Percentiles rank a stretch among this genome's conserved stretches.
These are phyloP conservation scores for Aphelocoma californica DNA, from an alignment of 2,797 vertebrate species.

Conservation along the genomic window DNA sequence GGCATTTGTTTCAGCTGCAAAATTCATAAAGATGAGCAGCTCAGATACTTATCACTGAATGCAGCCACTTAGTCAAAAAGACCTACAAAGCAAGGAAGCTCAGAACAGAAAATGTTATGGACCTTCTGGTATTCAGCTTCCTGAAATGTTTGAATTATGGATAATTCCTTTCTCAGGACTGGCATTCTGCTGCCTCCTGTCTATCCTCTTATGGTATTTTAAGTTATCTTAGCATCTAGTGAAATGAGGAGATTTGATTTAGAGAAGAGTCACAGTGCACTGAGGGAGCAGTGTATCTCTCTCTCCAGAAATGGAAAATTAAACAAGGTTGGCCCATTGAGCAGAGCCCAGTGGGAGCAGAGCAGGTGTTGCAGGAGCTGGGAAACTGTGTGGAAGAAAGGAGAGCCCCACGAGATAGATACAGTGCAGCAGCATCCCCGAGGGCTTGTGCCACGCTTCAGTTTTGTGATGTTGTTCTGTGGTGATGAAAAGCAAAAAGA, in stretches of 20 bases:
- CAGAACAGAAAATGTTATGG: not conserved
- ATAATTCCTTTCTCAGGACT: not conserved
- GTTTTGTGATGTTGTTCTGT: not conserved
- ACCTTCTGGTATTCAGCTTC: not conserved
- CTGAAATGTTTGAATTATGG: not conserved
- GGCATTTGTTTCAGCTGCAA: conserved; percentile 28
- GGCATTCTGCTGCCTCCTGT: not conserved
- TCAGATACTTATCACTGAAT: not conserved
- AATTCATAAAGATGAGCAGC: not conserved
- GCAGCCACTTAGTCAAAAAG: not conserved
- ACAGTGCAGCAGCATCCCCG: fast-evolving
- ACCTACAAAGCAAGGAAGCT: not conserved
- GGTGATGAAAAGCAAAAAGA: not conserved
- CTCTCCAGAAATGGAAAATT: not conserved
- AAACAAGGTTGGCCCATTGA: not conserved
- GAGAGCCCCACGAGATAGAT: not conserved
- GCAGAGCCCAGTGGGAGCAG: not conserved
- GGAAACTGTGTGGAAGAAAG: not conserved
- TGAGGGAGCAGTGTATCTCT: not conserved
- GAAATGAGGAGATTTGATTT: not conserved
- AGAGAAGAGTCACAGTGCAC: not conserved
- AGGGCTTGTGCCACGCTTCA: not conserved
- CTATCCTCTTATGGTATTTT: not conserved
- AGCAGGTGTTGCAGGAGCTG: not conserved
- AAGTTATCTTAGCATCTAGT: not conserved